Evolutionary conservation across 1,140 invertebrate genomes (phyloP).

Genomic region (Bombus difficillimus): DNA sequence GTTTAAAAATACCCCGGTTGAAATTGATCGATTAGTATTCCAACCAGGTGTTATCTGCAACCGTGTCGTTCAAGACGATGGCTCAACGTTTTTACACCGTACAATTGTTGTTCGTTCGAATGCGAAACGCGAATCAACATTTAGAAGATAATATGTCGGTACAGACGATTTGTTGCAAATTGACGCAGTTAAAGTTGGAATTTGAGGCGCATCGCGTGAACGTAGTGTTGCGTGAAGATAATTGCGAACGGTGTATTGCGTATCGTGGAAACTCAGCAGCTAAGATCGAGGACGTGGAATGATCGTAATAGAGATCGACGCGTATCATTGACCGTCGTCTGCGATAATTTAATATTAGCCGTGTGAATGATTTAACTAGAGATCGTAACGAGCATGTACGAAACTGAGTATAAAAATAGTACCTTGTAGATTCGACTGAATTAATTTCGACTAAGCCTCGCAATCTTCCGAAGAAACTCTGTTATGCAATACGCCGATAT

Average conservation of each 20-base stretch:
- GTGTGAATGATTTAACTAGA: background rate
- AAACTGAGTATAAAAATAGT: background rate
- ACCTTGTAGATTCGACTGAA: background rate
- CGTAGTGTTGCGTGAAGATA: slow-evolving; percentile 11
- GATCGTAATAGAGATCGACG: slow-evolving; percentile 9
- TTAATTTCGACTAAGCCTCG: background rate
- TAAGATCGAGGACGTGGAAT: background rate
- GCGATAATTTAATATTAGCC: background rate
- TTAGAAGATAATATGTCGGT: background rate
- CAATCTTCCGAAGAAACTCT: background rate
- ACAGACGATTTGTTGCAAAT: background rate
- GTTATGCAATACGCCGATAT: background rate
- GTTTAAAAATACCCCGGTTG: slow-evolving; percentile 6
- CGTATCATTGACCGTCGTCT: background rate
- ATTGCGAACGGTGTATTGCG: background rate
- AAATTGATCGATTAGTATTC: slow-evolving; percentile 32
- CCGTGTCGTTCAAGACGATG: background rate
- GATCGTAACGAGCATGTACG: background rate
- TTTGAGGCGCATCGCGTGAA: slow-evolving; percentile 17
- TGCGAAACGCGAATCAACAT: background rate
- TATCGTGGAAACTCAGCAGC: background rate
- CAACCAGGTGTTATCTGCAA: background rate
- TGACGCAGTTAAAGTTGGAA: slow-evolving; percentile 7
- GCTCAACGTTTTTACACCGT: background rate
- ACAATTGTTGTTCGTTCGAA: background rate